Base-by-base conservation (phyloP, 2,113 vertebrate genomes). In the Atherinomorus stipes region DNA sequence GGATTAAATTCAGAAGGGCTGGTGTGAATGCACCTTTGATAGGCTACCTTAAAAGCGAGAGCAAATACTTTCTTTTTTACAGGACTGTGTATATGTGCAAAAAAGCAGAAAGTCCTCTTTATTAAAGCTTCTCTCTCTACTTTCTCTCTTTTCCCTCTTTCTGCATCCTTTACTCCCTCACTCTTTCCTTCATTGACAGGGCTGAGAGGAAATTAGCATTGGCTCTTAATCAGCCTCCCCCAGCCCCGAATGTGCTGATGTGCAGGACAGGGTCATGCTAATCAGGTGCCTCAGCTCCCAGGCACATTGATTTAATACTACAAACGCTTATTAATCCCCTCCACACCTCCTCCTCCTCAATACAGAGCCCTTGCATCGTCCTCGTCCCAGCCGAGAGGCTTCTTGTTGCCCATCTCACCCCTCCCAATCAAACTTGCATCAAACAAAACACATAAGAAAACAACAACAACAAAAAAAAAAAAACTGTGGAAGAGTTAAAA, bases 231-330 rank as follows among this genome's bases (percentile, higher is more conserved):
- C 92, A 92, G 90, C 90, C 87, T 91, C 89, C 87, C 78, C 78
- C 86, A 86, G 81, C 71, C 82, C 79, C 81, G 81, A 93, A 93
- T 90, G 85, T 93, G 92, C 93, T 93, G 91, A 93, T 85, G 85
- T 89, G 87, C 81, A 91, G 91, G 88, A 92, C 85, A 56, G 81
- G 90, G 88, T 90, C 89, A 89, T 87, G 87, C 89, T 93, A 93
- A 93, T 93, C 91, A 93, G 85, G 87, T 80, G 81, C 82, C 88
- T 86, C 78, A 74, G 81, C 85, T 90, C 77, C 51, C 80, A 78
- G 89, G 88, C 82, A 81, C 84, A 92, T 93, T 90, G 92, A 91
- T 90, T 93, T 89, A 90, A 90, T 88, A 90, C 84, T 85, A 88
- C 84, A 91, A 92, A 89, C 40, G 51, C 83, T 85, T 93, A 92